phyloP scores from a whole-genome alignment of 2,888 invertebrate species.

The Dicycla oo region DNA sequence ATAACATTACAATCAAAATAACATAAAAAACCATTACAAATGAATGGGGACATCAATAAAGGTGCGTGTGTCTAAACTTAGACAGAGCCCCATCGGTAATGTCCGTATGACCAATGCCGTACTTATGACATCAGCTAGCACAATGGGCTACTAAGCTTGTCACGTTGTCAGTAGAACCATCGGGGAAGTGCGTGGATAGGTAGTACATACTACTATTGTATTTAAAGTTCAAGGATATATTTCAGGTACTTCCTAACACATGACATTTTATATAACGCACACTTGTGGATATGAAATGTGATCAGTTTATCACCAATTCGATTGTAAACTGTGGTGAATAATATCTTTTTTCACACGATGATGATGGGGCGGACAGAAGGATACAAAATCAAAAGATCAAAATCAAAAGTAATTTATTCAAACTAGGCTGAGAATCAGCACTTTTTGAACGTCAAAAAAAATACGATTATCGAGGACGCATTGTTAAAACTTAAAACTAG shows the following conservation, averaged over 20 bases:
- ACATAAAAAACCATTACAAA: background rate
- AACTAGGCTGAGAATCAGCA: no score
- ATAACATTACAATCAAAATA: background rate
- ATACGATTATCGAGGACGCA: background rate
- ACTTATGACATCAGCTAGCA: constrained; percentile 49
- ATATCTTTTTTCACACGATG: background rate
- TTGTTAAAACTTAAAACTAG: background rate
- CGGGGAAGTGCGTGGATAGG: constrained; percentile 46
- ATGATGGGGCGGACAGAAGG: background rate
- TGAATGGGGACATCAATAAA: constrained; percentile 13
- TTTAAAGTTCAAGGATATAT: constrained; percentile 56
- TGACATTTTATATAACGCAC: constrained; percentile 26
- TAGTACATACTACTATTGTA: constrained; percentile 41
- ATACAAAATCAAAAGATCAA: no score
- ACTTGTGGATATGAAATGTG: background rate
- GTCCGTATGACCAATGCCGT: constrained; percentile 41
- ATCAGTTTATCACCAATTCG: background rate
- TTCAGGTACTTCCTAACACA: constrained; percentile 37
- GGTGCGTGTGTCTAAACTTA: constrained; percentile 19
- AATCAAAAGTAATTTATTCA: no score
- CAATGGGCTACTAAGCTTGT: constrained; percentile 29
- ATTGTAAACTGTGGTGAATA: background rate
- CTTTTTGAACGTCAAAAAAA: no score
- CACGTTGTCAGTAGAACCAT: constrained; percentile 34
- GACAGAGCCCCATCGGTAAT: background rate